phyloP scores from a whole-genome alignment of 2,797 vertebrate species.

The Urocyon cinereoargenteus region DNA sequence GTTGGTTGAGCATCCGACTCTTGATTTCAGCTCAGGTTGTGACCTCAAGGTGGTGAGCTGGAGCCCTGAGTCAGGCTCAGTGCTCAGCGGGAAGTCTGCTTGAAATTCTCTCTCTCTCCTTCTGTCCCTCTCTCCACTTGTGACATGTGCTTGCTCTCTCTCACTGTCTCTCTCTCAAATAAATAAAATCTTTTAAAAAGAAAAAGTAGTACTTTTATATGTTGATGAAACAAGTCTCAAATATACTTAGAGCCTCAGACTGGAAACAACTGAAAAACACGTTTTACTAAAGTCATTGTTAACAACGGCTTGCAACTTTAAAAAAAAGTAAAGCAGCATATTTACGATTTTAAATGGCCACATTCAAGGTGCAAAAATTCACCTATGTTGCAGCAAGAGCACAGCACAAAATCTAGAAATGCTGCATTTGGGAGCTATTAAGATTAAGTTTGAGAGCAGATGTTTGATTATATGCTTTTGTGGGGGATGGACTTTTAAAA shows the following conservation, averaged over 20 bases:
- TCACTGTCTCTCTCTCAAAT: not conserved
- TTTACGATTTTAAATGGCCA: conserved; percentile 62
- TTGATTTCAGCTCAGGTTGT: not conserved
- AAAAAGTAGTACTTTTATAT: not conserved
- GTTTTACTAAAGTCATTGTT: conserved; percentile 10
- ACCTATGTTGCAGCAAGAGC: conserved; percentile 67
- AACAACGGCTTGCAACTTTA: conserved; percentile 12
- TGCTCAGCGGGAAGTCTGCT: not conserved
- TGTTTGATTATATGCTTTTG: conserved; percentile 82
- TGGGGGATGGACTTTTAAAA: conserved; percentile 71
- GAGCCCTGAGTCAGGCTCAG: not conserved
- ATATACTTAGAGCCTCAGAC: not conserved
- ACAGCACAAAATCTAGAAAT: conserved; percentile 83
- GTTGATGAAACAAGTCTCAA: conserved; percentile 1
- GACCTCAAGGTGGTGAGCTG: not conserved
- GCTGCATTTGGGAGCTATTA: conserved; percentile 83
- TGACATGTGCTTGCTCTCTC: not conserved
- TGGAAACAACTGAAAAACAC: not conserved
- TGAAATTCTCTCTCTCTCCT: not conserved
- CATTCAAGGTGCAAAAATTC: conserved; percentile 80
- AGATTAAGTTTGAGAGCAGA: conserved; percentile 87
- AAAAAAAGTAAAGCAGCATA: conserved; percentile 58
- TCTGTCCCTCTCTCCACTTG: not conserved
- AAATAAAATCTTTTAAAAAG: not conserved
- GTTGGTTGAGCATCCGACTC: too few relatives aligned